Percentiles rank a stretch among this genome's conserved stretches.
Conservation (phyloP, 2,113 vertebrate genomes). For the Catagonus wagneri region DNA sequence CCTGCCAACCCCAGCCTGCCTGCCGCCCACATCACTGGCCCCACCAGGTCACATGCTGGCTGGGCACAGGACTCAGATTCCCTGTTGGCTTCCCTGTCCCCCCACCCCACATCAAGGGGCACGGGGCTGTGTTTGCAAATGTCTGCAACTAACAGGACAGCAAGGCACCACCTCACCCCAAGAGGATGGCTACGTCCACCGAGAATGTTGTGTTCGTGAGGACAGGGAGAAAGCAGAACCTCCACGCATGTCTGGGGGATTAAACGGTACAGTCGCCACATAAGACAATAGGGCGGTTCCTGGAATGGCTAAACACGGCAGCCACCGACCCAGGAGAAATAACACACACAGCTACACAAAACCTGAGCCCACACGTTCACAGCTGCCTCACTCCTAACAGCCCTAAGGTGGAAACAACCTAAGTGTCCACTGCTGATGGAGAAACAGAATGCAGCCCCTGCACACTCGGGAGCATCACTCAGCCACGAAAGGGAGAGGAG, state of each 20-base stretch:
- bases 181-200: fast-evolving
- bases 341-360: too few species aligned
- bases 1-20: neutral
- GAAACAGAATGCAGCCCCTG: too few species aligned
- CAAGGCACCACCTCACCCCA: fast-evolving
- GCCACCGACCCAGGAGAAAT: neutral
- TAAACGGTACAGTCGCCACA: fast-evolving
- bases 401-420: neutral
- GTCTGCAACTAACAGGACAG: neutral
- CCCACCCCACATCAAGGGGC: fast-evolving
- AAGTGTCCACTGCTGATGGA: too few species aligned
- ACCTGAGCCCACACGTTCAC: fast-evolving
- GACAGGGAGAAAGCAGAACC: fast-evolving
- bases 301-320: neutral
- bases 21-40: neutral
- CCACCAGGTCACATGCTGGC: neutral
- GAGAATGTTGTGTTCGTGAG: fast-evolving
- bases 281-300: neutral
- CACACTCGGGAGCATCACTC: neutral
- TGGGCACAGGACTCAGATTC: neutral
- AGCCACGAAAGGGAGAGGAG: neutral
- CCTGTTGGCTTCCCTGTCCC: neutral
- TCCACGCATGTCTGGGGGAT: fast-evolving
- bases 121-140: neutral
- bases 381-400: neutral